Evolutionary conservation across 2,797 vertebrate genomes (phyloP).

Genomic region (Dicrostonyx torquatus): DNA sequence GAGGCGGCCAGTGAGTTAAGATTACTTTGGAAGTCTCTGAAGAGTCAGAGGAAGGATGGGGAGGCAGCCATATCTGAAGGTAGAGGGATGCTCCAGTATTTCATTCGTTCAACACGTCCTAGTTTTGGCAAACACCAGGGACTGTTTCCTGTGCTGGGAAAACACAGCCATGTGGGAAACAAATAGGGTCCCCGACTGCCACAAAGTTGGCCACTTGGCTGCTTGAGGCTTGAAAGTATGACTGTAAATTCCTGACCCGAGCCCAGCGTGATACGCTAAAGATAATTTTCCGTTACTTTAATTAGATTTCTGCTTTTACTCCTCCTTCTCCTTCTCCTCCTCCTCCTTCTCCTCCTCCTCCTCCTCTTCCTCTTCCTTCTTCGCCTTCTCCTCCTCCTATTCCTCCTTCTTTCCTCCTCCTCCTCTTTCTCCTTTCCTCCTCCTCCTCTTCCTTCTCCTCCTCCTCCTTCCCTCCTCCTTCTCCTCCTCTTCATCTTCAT

Average conservation of each 20-base stretch:
- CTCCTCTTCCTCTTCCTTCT: fast-evolving
- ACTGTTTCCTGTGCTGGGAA: neutral
- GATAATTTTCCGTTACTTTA: neutral
- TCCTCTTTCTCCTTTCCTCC: fast-evolving
- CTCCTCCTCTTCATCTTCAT: no score
- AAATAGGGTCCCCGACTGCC: neutral
- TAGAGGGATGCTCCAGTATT: neutral
- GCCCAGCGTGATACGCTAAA: neutral
- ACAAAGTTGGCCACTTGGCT: neutral
- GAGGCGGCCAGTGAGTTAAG: neutral
- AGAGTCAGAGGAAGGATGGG: neutral
- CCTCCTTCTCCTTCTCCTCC: fast-evolving
- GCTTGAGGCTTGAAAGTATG: neutral
- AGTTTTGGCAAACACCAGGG: neutral
- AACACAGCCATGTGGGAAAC: neutral
- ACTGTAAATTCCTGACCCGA: neutral
- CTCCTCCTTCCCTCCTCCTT: no score
- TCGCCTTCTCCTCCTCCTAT: no score
- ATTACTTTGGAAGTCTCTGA: neutral
- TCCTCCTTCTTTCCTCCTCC: fast-evolving
- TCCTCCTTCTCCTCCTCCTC: fast-evolving
- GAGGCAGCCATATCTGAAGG: neutral
- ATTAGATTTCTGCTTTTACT: neutral
- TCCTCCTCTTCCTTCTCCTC: fast-evolving
- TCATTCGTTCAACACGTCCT: neutral